Conservation (phyloP, 2,797 vertebrate genomes). For the Brachyrhaphis roseni region DNA sequence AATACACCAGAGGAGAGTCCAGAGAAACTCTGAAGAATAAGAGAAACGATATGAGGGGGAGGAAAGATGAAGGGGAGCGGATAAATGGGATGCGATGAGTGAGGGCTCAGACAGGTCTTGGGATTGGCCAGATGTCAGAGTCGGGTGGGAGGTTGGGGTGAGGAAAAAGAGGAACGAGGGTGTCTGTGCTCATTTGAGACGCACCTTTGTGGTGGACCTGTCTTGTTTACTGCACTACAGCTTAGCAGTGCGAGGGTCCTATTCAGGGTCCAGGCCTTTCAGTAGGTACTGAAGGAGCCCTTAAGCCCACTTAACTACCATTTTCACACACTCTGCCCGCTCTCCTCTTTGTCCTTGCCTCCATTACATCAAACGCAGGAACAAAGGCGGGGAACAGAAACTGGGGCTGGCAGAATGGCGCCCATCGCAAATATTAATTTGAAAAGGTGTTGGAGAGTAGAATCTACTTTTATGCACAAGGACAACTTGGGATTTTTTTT, state of each 20-base stretch:
- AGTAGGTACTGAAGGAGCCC: slow-evolving; percentile 99
- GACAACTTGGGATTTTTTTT: slow-evolving; percentile 99
- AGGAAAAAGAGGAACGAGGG: slow-evolving; percentile 85
- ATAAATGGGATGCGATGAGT: slow-evolving; percentile 50
- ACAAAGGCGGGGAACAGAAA: slow-evolving; percentile 99
- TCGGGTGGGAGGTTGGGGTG: slow-evolving; percentile 84
- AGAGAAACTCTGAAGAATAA: slow-evolving; percentile 69
- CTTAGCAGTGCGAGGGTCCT: slow-evolving; percentile 99
- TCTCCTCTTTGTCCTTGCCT: slow-evolving; percentile 99
- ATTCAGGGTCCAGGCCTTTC: slow-evolving; percentile 98
- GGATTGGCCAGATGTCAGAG: slow-evolving; percentile 99
- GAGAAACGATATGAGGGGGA: slow-evolving; percentile 73
- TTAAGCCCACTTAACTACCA: slow-evolving; percentile 99
- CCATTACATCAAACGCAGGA: slow-evolving; percentile 99
- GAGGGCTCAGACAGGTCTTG: slow-evolving; percentile 88
- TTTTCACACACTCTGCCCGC: slow-evolving; percentile 99
- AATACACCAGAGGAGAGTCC: slow-evolving; percentile 55
- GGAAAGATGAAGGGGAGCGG: slow-evolving; percentile 51
- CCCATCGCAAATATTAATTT: slow-evolving; percentile 99
- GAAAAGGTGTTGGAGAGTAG: slow-evolving; percentile 99
- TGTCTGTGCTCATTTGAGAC: slow-evolving; percentile 99
- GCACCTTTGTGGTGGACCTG: slow-evolving; percentile 99
- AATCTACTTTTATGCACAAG: slow-evolving; percentile 99
- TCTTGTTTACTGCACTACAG: slow-evolving; percentile 99
- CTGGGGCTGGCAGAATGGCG: slow-evolving; percentile 97